phyloP scores from a whole-genome alignment of 2,888 invertebrate genomes.

The Drosophila aldrichi region DNA sequence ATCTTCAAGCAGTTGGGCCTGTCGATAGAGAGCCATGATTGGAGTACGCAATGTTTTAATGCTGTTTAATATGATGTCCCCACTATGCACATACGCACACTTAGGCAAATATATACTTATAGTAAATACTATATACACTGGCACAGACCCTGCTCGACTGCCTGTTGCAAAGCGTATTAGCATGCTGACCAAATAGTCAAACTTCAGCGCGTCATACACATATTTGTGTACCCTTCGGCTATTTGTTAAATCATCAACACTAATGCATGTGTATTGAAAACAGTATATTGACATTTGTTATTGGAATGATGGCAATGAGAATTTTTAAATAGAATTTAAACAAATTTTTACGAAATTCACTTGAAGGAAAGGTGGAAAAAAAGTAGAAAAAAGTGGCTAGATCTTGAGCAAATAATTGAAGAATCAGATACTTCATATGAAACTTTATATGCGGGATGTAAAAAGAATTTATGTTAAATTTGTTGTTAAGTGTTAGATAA shows the following conservation, averaged over 20 bases:
- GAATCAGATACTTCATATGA: not conserved
- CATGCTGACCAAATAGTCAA: constrained; percentile 55
- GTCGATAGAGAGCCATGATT: constrained; percentile 11
- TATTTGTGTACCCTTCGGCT: constrained; percentile 36
- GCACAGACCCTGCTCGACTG: not conserved
- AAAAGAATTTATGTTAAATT: no score
- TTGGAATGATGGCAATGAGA: no score
- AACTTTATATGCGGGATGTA: no score
- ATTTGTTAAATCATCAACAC: not conserved
- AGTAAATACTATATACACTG: constrained; percentile 12
- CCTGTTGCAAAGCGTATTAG: constrained; percentile 48
- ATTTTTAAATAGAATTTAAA: no score
- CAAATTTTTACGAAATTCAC: no score
- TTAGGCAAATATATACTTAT: not conserved
- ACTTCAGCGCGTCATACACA: constrained; percentile 30
- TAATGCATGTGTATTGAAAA: no score
- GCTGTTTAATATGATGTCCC: constrained; percentile 46
- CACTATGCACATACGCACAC: not conserved
- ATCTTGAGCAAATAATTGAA: not conserved
- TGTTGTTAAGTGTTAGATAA: no score
- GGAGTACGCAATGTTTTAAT: constrained; percentile 23
- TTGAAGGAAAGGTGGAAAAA: not conserved
- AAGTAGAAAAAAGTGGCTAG: no score
- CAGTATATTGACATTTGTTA: no score
- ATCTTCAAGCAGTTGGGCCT: constrained; percentile 2